phyloP scores from a whole-genome alignment of 1,140 invertebrate genomes.

The Neuroterus valhalla region DNA sequence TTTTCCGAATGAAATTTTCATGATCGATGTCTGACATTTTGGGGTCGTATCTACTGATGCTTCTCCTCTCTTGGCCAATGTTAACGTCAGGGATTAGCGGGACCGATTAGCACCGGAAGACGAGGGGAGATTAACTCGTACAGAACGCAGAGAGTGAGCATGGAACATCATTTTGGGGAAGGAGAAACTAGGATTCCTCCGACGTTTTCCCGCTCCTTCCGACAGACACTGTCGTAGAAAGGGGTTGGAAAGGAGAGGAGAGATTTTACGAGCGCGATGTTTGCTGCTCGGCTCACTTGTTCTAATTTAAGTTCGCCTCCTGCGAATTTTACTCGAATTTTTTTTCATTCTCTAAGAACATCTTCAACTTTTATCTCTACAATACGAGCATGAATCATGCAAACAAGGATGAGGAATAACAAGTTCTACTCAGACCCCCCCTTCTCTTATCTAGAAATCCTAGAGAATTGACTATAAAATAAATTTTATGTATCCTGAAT shows the following conservation, averaged over 20 bases:
- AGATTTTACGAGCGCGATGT: slow-evolving; percentile 49
- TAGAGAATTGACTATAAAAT: neutral
- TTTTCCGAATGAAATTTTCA: neutral
- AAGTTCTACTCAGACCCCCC: neutral
- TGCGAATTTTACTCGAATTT: neutral
- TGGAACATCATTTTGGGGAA: slow-evolving; percentile 40
- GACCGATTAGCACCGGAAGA: slow-evolving; percentile 37
- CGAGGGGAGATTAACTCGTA: slow-evolving; percentile 44
- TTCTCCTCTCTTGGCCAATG: slow-evolving; percentile 39
- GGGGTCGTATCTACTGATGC: neutral
- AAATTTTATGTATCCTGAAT: neutral
- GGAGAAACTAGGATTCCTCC: slow-evolving; percentile 47
- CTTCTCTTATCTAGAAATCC: neutral
- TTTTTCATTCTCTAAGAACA: neutral
- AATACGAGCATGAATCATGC: neutral
- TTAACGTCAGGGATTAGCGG: slow-evolving; percentile 41
- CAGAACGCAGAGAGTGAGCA: slow-evolving; percentile 25
- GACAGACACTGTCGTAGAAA: slow-evolving; percentile 12
- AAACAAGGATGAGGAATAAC: neutral
- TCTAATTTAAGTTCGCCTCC: slow-evolving; percentile 47
- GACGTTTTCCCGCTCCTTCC: slow-evolving; percentile 48
- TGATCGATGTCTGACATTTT: neutral
- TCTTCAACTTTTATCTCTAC: neutral
- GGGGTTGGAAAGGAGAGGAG: slow-evolving; percentile 34
- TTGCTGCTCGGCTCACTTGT: slow-evolving; percentile 30